Percentiles rank a stretch among this genome's conserved stretches.
Evolutionary conservation across 1,140 invertebrate species (phyloP).

Genomic region (Heliothis subflexa): DNA sequence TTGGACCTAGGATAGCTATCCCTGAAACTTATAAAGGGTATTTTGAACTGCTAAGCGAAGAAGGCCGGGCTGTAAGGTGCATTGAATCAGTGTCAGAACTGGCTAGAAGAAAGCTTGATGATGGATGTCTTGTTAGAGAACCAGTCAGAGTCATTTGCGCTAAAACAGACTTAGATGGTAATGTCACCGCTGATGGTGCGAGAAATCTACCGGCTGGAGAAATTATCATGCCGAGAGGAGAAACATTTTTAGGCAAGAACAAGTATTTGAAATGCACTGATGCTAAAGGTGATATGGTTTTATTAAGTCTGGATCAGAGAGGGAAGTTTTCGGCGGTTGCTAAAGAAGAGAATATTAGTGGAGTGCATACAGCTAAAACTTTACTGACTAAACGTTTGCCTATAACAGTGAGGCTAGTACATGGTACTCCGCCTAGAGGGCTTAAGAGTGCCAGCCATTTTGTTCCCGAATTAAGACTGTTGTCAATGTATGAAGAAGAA

Average conservation of each 20-base stretch:
- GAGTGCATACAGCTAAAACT: constrained; percentile 95
- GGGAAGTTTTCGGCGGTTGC: constrained; percentile 96
- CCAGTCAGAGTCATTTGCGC: constrained; percentile 93
- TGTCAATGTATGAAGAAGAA: constrained; percentile 94
- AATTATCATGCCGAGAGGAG: constrained; percentile 91
- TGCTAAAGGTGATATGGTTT: constrained; percentile 93
- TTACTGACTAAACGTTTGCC: constrained; percentile 95
- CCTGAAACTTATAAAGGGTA: constrained; percentile 96
- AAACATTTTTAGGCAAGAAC: constrained; percentile 89
- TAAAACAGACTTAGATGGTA: constrained; percentile 88
- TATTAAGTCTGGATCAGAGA: constrained; percentile 94
- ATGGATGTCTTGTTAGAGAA: constrained; percentile 94
- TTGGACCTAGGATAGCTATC: constrained; percentile 94
- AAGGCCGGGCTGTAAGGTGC: constrained; percentile 94
- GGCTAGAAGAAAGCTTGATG: constrained; percentile 91
- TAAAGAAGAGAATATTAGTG: constrained; percentile 96
- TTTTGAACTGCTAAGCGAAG: constrained; percentile 97
- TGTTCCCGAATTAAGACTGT: constrained; percentile 93
- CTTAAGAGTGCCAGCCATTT: constrained; percentile 93
- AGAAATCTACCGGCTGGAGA: constrained; percentile 92
- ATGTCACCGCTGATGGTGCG: constrained; percentile 90
- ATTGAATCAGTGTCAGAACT: constrained; percentile 95
- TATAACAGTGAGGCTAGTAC: constrained; percentile 95
- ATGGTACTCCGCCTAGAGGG: constrained; percentile 93
- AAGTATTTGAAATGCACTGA: constrained; percentile 95